phyloP scores from a whole-genome alignment of 2,113 vertebrate species.

The Misgurnus anguillicaudatus region DNA sequence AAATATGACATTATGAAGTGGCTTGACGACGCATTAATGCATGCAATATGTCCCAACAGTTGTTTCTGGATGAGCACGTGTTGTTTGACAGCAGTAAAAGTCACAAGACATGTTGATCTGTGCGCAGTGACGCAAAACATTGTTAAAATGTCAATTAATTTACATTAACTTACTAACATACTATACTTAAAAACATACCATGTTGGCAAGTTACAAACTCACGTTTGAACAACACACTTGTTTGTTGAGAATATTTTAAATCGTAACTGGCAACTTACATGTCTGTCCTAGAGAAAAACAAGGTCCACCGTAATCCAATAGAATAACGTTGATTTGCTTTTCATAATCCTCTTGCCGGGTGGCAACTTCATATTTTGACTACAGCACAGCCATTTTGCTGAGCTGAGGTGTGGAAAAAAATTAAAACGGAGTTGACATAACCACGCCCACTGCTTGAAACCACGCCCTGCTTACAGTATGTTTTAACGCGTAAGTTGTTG shows the following conservation, averaged over 20 bases:
- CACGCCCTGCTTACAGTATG: background rate
- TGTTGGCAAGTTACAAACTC: background rate
- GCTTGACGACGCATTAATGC: no score
- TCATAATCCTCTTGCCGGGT: background rate
- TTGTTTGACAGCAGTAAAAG: background rate
- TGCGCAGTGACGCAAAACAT: background rate
- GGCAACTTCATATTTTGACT: background rate
- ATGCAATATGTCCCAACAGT: background rate
- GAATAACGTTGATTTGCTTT: background rate
- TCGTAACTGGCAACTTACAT: slow-evolving; percentile 12
- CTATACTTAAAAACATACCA: background rate
- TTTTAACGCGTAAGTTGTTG: background rate
- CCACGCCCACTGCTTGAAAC: slow-evolving; percentile 39
- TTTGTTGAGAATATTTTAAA: background rate
- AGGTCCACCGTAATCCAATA: background rate
- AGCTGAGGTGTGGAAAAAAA: slow-evolving; percentile 3
- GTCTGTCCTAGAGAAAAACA: background rate
- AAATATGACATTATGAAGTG: background rate
- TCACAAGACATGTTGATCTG: no score
- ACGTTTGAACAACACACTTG: background rate
- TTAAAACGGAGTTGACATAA: background rate
- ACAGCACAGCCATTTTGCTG: slow-evolving; percentile 53
- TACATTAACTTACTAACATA: background rate
- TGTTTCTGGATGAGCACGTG: background rate
- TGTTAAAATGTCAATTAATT: background rate